Percentiles rank a stretch among this genome's conserved stretches.
Evolutionary conservation across 2,113 vertebrate genomes (phyloP).

Genomic region (Zootoca vivipara): DNA sequence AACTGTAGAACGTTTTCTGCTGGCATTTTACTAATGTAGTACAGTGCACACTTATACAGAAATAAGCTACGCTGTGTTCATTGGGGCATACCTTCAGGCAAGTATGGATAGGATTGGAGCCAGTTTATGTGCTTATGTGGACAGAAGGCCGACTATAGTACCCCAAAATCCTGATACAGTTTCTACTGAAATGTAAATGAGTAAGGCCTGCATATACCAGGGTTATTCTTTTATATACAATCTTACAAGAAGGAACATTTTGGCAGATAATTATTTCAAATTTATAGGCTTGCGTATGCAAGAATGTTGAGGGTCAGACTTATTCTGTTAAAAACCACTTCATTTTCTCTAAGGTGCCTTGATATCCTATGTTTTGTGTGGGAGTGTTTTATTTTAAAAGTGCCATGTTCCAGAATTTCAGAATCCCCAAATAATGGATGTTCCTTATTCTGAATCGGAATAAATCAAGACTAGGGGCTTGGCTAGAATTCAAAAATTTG

Average conservation of each 20-base stretch:
- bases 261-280: background rate
- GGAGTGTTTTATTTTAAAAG: background rate
- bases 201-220: slow-evolving; percentile 5
- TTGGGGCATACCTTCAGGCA: background rate
- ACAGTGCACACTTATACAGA: background rate
- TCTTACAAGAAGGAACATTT: background rate
- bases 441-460: background rate
- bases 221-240: background rate
- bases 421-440: background rate
- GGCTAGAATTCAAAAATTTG: background rate
- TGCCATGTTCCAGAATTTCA: background rate
- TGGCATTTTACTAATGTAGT: background rate
- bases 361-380: background rate
- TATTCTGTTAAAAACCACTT: slow-evolving; percentile 12
- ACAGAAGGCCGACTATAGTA: background rate
- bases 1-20: slow-evolving; percentile 8
- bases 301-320: background rate
- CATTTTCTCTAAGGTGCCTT: background rate
- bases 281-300: background rate
- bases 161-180: fast-evolving
- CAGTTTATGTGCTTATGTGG: background rate
- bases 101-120: background rate
- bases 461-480: background rate
- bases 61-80: background rate
- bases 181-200: background rate